A percentile compares a stretch with the other conserved stretches of the same genome.
phyloP scores from a whole-genome alignment of 2,888 invertebrate species.

The Hemithea aestivaria region DNA sequence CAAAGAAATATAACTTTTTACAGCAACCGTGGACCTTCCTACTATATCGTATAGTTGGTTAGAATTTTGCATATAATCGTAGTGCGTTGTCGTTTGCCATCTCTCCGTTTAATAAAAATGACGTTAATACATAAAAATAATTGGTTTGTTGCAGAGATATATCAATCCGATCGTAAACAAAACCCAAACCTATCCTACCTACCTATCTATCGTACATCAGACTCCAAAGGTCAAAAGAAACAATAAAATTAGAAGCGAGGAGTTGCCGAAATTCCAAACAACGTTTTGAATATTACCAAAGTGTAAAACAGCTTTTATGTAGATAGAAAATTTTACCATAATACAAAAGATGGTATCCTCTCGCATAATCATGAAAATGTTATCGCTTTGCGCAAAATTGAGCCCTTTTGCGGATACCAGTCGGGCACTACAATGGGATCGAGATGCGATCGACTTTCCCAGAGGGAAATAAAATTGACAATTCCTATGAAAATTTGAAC shows the following conservation, averaged over 20 bases:
- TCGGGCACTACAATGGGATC: constrained; percentile 42
- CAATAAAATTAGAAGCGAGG: constrained; percentile 5
- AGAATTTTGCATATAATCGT: too few species aligned
- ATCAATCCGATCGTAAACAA: too few species aligned
- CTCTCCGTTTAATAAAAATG: neutral
- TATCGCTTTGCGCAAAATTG: constrained; percentile 54
- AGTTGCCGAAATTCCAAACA: constrained; percentile 9
- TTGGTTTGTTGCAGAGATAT: too few species aligned
- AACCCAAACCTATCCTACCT: too few species aligned
- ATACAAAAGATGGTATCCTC: constrained; percentile 45
- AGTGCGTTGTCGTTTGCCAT: too few species aligned
- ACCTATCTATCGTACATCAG: too few species aligned
- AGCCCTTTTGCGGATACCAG: constrained; percentile 51
- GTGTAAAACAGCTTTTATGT: constrained; percentile 19
- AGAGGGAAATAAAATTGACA: constrained; percentile 35
- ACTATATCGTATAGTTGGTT: too few species aligned
- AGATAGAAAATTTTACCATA: constrained; percentile 26
- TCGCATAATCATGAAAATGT: constrained; percentile 59
- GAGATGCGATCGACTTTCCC: constrained; percentile 36
- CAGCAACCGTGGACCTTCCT: too few species aligned
- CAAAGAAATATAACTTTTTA: too few species aligned
- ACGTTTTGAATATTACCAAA: constrained; percentile 16
- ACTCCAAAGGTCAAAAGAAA: too few species aligned
- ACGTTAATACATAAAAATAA: neutral
- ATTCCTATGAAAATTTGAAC: constrained; percentile 21